Conservation (phyloP, 2,113 vertebrate species). For the Odocoileus hemionus region DNA sequence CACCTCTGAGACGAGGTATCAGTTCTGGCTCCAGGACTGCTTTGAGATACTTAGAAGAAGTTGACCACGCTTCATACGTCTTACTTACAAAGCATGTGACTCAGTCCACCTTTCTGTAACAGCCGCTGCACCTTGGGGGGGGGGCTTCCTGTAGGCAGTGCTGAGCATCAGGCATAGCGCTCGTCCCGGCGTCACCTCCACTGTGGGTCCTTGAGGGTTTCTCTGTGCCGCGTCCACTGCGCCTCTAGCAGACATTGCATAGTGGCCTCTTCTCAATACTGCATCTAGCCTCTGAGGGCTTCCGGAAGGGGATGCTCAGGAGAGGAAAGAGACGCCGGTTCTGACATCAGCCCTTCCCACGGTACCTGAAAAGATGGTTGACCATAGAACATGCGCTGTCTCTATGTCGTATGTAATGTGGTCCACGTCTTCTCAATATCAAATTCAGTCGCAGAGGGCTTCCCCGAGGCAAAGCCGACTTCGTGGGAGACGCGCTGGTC, state of each 20-base stretch:
- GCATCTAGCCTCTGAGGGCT: slow-evolving; percentile 14
- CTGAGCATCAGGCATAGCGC: neutral
- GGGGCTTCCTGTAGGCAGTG: neutral
- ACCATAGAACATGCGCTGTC: slow-evolving; percentile 60
- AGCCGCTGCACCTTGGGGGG: neutral
- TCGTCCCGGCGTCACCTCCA: neutral
- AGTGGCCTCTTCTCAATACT: slow-evolving; percentile 37
- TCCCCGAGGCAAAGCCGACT: slow-evolving; percentile 41
- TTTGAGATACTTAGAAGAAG: neutral
- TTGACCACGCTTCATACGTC: neutral
- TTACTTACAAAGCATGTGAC: slow-evolving; percentile 54
- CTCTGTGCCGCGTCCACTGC: neutral
- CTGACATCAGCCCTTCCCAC: slow-evolving; percentile 21
- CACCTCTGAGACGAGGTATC: neutral
- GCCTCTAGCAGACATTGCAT: slow-evolving; percentile 17
- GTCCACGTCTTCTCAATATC: slow-evolving; percentile 71
- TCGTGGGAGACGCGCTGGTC: neutral
- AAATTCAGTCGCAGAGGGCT: slow-evolving; percentile 37
- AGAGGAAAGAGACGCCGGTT: neutral
- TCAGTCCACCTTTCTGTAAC: neutral
- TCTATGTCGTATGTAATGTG: slow-evolving; percentile 57
- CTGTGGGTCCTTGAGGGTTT: neutral
- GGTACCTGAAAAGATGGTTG: slow-evolving; percentile 67
- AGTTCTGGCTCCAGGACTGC: neutral
- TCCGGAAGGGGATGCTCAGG: neutral